Evolutionary conservation across 2,888 invertebrate species (phyloP).

Genomic region (Mythimna vitellina): DNA sequence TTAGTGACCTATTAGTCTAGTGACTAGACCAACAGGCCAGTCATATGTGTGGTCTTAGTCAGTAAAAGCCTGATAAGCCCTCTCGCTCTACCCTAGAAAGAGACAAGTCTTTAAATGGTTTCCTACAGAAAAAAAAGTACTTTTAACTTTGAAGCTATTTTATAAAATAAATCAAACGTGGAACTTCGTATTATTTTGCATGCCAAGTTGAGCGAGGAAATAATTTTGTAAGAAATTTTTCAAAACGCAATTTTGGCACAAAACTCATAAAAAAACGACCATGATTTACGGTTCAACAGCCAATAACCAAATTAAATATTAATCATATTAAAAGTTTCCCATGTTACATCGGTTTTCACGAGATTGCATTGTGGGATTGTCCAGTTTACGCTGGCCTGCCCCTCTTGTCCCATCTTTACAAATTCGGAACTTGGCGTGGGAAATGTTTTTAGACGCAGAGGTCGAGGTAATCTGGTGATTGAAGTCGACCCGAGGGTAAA

Average conservation of each 20-base stretch:
- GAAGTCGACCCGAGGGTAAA: constrained; percentile 79
- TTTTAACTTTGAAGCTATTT: not conserved
- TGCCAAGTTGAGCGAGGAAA: not conserved
- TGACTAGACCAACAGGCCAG: too few relatives aligned
- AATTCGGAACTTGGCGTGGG: constrained; percentile 13
- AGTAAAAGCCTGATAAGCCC: too few relatives aligned
- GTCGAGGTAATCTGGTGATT: constrained; percentile 68
- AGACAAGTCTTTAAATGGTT: too few relatives aligned
- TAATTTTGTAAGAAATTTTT: not conserved
- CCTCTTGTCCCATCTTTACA: constrained; percentile 35
- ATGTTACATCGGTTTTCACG: constrained; percentile 76
- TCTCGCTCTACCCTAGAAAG: too few relatives aligned
- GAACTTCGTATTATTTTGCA: not conserved
- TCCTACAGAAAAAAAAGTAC: too few relatives aligned
- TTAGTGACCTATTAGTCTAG: too few relatives aligned
- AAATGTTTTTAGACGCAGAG: constrained; percentile 44
- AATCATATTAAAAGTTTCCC: constrained; percentile 79
- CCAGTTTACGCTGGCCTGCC: constrained; percentile 66
- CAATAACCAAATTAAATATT: constrained; percentile 80
- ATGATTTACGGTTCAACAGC: constrained; percentile 50
- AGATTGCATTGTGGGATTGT: constrained; percentile 71
- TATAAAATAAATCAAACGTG: not conserved
- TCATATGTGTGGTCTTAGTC: too few relatives aligned
- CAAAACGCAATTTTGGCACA: not conserved
- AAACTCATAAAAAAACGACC: constrained; percentile 23